A percentile compares a stretch with the other conserved stretches of the same genome.
Evolutionary conservation across 2,888 invertebrate species (phyloP).

Genomic region (Icerya purchasi): DNA sequence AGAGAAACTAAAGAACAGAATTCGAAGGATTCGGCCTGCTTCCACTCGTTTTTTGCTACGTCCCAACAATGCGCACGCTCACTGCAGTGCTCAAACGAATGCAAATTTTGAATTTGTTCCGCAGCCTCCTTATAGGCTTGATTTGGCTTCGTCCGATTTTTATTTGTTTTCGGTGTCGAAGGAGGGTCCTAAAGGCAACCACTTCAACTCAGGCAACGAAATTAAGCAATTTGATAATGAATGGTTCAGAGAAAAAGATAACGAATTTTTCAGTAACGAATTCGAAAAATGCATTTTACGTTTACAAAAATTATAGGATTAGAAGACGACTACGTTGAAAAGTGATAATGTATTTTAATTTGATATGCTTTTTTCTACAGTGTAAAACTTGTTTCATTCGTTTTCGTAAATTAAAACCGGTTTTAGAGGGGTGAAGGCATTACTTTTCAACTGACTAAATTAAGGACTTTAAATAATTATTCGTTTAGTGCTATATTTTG

Average conservation of each 20-base stretch:
- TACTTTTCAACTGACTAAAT: neutral
- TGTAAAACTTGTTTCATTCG: neutral
- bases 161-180: neutral
- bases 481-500: too few relatives aligned
- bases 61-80: conserved; percentile 17
- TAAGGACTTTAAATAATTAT: too few relatives aligned
- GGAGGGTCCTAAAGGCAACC: neutral
- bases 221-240: neutral
- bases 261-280: neutral
- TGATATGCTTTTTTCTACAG: neutral
- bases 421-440: neutral
- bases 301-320: neutral
- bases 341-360: neutral
- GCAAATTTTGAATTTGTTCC: neutral
- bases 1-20: conserved; percentile 11
- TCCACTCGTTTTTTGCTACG: conserved; percentile 13
- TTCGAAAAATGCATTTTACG: neutral
- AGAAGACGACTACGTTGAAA: neutral
- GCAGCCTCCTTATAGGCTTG: neutral
- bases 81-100: conserved; percentile 12
- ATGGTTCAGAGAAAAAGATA: neutral
- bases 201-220: neutral
- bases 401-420: neutral
- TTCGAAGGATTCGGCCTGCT: conserved; percentile 16
- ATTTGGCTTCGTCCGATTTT: too few relatives aligned